Evolutionary conservation across 1,140 invertebrate species (phyloP), one percentile per base, ranked within the genome.

Genomic region (Anagrus nilaparvatae): DNA sequence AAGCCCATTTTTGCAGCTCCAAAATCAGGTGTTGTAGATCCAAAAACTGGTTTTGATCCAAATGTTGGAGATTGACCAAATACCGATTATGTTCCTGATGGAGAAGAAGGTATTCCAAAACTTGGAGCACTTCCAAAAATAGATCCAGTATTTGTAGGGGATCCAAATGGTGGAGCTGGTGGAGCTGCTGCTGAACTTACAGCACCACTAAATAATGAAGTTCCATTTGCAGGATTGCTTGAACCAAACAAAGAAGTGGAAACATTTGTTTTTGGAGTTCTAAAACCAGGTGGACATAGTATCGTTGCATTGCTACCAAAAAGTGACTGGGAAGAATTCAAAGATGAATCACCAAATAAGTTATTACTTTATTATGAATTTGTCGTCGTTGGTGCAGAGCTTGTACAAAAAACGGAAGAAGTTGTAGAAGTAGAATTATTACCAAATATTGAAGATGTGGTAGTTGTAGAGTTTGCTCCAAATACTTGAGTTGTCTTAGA

Each of bases 41-140:
- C 61, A 37, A 63, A 63, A 1, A 57, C 51, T 18, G 65, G 54
- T 44, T 63, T 60, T 0, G 51, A n/a, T 7, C 56, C 61, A 39
- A 68, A 67, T 3, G 56, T 32, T 3, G 61, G 42, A 25, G 54
- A n/a, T n/a, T n/a, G n/a, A n/a, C n/a, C n/a, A n/a, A n/a, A n/a
- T n/a, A n/a, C n/a, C n/a, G n/a, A n/a, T n/a, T n/a, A 36, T 13
- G 48, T 50, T 17, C 52, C 47, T 18, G 58, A 50, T 2, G 51
- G 24, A 5, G 55, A 41, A 7, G 44, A 29, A 1, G 36, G 23
- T 14, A 34, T 36, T n/a, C 45, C 45, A n/a, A 46, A 46, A 28
- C 35, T 30, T 1, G 44, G 42, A 9, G 21, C 18, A 8, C 44
- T 34, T 21, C 47, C 47, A 24, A 54, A 35, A 18, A 51, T 24